phyloP scores from a whole-genome alignment of 1,140 invertebrate genomes.

The Ladona fulva region DNA sequence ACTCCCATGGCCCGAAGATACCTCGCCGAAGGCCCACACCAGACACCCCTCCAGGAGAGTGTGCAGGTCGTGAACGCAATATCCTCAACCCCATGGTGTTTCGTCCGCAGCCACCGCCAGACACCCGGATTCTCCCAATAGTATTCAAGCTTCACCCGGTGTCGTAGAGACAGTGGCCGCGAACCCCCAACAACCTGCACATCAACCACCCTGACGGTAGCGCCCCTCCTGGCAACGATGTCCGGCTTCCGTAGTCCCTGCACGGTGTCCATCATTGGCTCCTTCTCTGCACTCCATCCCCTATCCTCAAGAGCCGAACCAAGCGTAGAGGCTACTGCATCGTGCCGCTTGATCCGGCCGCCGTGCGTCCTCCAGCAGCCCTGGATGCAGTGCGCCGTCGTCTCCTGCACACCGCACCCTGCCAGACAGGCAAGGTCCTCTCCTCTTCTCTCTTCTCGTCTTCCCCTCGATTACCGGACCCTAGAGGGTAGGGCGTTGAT shows the following conservation, averaged over 20 bases:
- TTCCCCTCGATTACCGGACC: conserved; percentile 6
- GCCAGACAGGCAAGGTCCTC: neutral
- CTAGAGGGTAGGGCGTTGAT: conserved; percentile 28
- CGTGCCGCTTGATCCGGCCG: neutral
- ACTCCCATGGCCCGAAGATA: neutral
- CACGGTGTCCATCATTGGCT: conserved; percentile 17
- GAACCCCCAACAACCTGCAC: conserved; percentile 21
- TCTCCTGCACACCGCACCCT: conserved; percentile 13
- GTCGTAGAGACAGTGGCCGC: conserved; percentile 16
- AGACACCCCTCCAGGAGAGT: conserved; percentile 25
- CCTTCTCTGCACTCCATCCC: conserved; percentile 19
- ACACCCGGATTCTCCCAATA: conserved; percentile 5
- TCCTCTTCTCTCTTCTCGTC: neutral
- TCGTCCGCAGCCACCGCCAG: neutral
- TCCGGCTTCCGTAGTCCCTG: conserved; percentile 24
- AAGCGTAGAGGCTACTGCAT: conserved; percentile 20
- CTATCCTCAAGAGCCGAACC: neutral
- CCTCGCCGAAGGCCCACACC: conserved; percentile 17
- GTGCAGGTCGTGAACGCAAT: conserved; percentile 13
- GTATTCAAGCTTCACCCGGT: conserved; percentile 18
- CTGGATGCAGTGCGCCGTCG: conserved; percentile 17
- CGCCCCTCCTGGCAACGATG: conserved; percentile 20
- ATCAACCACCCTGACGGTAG: conserved; percentile 22
- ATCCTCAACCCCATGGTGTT: neutral
- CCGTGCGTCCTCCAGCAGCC: conserved; percentile 16